Base-by-base conservation (phyloP, 2,888 invertebrate genomes). In the Campopleginae sp. region DNA sequence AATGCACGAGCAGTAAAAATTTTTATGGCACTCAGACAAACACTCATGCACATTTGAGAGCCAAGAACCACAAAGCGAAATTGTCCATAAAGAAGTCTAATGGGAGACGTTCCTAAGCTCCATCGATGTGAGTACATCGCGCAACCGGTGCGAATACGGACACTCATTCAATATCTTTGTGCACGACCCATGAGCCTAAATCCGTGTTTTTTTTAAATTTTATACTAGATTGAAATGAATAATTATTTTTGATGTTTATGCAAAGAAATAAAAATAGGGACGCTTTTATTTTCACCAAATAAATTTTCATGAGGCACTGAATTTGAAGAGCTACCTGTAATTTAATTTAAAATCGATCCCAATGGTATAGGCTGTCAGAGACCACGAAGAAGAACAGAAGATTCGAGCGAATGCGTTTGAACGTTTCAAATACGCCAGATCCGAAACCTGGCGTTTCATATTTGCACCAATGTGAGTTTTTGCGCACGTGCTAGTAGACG, bases 51-150 rank as follows among this genome's bases (percentile, higher is more conserved):
- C 70, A 48, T 70, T 46, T 48, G 46, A 70, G 31, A 46, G 27
- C 38, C 68, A 48, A 46, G 70, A 48, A 70, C 46, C 70, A 70
- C 48, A 46, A 70, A 46, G 70, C 27, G 70, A 70, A 70, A 48
- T 70, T 70, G 70, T 70, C 70, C 48, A 70, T 70, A 70, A 48
- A 70, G 70, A 48, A 48, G 38, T 70, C 70, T 70, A 70, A 27
- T 46, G 46, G 27, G 31, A 71, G 51, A 33, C 19, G 12, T 17
- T n/a, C 51, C 33, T 44, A 33, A 44, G 71, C 51, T 44, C n/a
- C 48, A 31, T 46, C 38, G 8, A n/a, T 33, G 33, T 14, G 14
- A 61, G 61, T 61, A 61, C 8, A 65, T 65, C 8, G 58, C 27
- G 58, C 58, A 38, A 12, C n/a, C n/a, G 65, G 38, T 65, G 65